Conservation (phyloP, 2,888 invertebrate genomes). For the Hypomecis atomaria region DNA sequence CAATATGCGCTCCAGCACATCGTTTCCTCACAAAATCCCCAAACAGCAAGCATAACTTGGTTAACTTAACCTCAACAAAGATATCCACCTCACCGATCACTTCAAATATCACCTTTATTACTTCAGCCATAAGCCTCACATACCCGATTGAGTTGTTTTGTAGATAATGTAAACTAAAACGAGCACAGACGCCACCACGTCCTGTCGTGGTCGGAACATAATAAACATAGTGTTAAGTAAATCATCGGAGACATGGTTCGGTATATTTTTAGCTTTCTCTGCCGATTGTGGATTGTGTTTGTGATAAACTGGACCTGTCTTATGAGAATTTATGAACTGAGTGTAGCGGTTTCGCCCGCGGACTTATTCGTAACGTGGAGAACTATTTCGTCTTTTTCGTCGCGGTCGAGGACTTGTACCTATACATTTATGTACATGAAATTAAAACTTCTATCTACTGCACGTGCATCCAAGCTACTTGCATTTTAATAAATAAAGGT, state of each 20-base stretch:
- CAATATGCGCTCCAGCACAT: constrained; percentile 21
- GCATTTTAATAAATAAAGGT: too few relatives aligned
- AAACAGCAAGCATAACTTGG: constrained; percentile 49
- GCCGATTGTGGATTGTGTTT: constrained; percentile 50
- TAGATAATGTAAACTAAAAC: constrained; percentile 65
- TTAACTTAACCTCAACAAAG: constrained; percentile 45
- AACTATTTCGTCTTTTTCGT: too few relatives aligned
- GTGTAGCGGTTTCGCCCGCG: not conserved
- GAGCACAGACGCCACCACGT: constrained; percentile 67
- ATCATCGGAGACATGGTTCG: constrained; percentile 75
- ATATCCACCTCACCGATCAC: constrained; percentile 16
- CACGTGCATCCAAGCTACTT: too few relatives aligned
- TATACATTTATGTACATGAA: too few relatives aligned
- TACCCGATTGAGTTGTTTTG: constrained; percentile 37
- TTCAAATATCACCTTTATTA: constrained; percentile 47
- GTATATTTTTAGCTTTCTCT: constrained; percentile 62
- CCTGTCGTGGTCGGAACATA: constrained; percentile 66
- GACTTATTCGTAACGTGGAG: too few relatives aligned
- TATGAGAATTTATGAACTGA: not conserved
- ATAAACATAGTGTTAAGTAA: constrained; percentile 79
- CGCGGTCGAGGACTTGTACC: too few relatives aligned
- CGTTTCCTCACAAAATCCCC: constrained; percentile 23
- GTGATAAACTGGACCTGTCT: constrained; percentile 26
- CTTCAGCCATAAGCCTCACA: constrained; percentile 29
- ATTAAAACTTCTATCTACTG: too few relatives aligned